These are phyloP conservation scores for Schrankia costaestrigalis DNA, from an alignment of 2,888 invertebrate genomes.

Conservation along the genomic window DNA sequence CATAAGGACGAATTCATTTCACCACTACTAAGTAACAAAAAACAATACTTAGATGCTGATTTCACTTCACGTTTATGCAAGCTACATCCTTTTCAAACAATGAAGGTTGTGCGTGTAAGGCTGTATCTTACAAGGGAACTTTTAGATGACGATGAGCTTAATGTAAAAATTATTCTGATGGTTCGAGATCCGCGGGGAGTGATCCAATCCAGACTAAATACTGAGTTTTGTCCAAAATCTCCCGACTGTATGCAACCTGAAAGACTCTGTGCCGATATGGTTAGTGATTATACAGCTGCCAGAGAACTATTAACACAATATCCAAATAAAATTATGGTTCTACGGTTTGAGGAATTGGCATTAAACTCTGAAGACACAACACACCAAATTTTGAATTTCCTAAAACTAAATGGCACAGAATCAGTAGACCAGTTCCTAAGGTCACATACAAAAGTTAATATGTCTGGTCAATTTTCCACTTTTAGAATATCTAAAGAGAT, in stretches of 20 bases:
- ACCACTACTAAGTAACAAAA: conserved; percentile 84
- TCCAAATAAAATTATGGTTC: conserved; percentile 87
- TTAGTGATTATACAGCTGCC: conserved; percentile 90
- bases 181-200: conserved; percentile 93
- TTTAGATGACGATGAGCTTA: conserved; percentile 86
- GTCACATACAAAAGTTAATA: conserved; percentile 89
- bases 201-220: conserved; percentile 91
- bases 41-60: conserved; percentile 72
- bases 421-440: conserved; percentile 87
- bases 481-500: conserved; percentile 90
- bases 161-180: conserved; percentile 87
- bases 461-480: conserved; percentile 92
- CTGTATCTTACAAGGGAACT: conserved; percentile 86
- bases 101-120: conserved; percentile 91
- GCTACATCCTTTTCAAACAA: conserved; percentile 92
- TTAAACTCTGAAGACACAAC: conserved; percentile 86
- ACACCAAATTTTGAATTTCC: conserved; percentile 86
- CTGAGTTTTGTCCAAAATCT: conserved; percentile 87
- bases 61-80: conserved; percentile 90
- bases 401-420: conserved; percentile 84
- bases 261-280: conserved; percentile 89
- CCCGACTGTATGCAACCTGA: conserved; percentile 91
- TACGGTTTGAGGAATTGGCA: conserved; percentile 92
- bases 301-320: conserved; percentile 83
- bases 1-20: conserved; percentile 92